Evolutionary conservation across 2,113 vertebrate genomes (phyloP).

Genomic region (Melanerpes formicivorus): DNA sequence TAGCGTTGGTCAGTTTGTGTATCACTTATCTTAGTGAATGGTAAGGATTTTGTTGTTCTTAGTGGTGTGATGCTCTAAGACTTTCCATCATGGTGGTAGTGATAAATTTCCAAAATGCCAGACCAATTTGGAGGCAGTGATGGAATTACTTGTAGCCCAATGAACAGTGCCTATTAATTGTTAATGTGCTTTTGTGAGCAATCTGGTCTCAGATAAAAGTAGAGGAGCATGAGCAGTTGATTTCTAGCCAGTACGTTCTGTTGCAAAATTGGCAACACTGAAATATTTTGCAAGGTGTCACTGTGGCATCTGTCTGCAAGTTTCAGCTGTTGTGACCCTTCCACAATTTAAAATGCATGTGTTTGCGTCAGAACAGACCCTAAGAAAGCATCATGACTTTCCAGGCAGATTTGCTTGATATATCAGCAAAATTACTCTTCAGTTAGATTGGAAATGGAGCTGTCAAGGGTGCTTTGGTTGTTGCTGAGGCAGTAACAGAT

Average conservation of each 20-base stretch:
- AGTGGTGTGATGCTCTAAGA: background rate
- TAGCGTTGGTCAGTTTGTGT: background rate
- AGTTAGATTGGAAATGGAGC: background rate
- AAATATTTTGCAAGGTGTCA: background rate
- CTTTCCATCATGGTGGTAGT: background rate
- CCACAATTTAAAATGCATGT: background rate
- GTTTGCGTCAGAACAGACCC: background rate
- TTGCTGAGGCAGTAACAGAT: background rate
- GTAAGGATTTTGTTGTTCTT: background rate
- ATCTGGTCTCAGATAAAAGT: background rate
- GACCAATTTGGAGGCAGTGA: background rate
- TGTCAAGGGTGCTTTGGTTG: background rate
- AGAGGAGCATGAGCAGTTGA: background rate
- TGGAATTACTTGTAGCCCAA: background rate
- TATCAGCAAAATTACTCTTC: background rate
- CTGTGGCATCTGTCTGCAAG: background rate
- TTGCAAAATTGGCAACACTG: background rate
- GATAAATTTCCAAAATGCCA: background rate
- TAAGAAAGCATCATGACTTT: background rate
- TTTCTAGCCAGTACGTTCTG: background rate
- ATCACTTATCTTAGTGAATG: background rate
- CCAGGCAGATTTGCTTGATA: background rate
- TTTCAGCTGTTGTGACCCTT: background rate
- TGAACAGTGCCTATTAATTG: background rate
- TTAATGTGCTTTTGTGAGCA: background rate